Conservation (phyloP, 2,797 vertebrate species). For the Molossus molossus region DNA sequence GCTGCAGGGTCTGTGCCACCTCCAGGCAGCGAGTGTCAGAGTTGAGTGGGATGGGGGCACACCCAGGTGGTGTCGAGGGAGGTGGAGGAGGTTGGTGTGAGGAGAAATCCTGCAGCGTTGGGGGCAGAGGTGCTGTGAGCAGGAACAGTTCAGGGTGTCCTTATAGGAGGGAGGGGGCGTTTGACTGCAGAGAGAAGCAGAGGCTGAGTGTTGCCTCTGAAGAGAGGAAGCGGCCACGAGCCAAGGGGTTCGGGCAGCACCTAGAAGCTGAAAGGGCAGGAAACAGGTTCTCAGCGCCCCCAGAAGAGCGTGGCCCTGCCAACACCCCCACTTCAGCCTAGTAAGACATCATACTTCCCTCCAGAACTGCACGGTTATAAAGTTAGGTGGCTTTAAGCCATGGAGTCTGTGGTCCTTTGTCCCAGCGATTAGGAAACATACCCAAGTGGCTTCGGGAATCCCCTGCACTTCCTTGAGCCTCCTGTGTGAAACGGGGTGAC, state of each 20-base stretch:
- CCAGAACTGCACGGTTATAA: no score
- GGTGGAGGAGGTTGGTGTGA: neutral
- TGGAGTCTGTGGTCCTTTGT: neutral
- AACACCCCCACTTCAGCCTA: no score
- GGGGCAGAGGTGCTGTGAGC: neutral
- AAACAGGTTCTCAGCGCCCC: neutral
- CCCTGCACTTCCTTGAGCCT: neutral
- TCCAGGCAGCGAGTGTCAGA: neutral
- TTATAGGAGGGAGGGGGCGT: neutral
- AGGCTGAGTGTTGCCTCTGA: fast-evolving
- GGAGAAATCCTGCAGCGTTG: neutral
- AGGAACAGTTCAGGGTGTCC: fast-evolving
- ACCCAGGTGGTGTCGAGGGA: neutral
- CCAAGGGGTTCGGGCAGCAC: neutral
- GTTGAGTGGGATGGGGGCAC: no score
- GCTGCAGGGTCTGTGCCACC: neutral
- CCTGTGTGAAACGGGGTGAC: neutral
- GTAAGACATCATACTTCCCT: no score
- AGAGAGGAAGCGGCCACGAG: neutral
- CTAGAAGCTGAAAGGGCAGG: neutral
- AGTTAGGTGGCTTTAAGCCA: neutral
- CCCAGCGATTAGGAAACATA: neutral
- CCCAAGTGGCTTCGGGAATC: neutral
- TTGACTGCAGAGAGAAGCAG: neutral
- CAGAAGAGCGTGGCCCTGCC: neutral